A percentile compares a stretch with the other conserved stretches of the same genome.
These are phyloP conservation scores for Geophilus truncorum DNA, from an alignment of 2,888 invertebrate genomes.

Conservation along the genomic window DNA sequence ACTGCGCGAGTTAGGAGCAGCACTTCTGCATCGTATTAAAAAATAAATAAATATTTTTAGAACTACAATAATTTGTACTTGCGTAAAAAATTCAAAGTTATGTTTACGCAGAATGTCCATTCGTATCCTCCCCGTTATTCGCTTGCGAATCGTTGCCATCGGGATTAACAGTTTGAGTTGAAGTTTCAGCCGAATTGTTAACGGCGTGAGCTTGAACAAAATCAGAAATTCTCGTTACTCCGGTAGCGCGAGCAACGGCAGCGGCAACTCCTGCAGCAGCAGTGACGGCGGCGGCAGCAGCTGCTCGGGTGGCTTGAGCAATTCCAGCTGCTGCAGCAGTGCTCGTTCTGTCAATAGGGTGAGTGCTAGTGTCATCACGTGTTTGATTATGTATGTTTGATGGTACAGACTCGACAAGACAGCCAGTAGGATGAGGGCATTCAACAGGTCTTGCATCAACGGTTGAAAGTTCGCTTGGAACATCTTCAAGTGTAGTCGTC, in stretches of 20 bases:
- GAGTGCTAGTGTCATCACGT: neutral
- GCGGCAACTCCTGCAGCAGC: slow-evolving; percentile 37
- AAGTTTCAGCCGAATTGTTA: neutral
- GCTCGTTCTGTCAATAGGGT: neutral
- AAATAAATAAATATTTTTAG: too few relatives aligned
- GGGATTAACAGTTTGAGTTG: neutral
- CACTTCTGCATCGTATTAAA: too few relatives aligned
- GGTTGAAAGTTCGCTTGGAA: neutral
- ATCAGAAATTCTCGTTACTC: neutral
- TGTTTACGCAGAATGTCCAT: neutral
- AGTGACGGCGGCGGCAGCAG: slow-evolving; percentile 47
- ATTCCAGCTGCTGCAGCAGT: slow-evolving; percentile 32
- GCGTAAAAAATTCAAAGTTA: too few relatives aligned
- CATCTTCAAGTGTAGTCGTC: neutral
- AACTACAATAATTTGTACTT: too few relatives aligned
- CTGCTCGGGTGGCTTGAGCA: slow-evolving; percentile 47
- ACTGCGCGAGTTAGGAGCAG: neutral
- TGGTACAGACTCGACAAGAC: neutral
- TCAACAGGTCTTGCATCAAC: neutral
- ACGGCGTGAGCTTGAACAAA: neutral
- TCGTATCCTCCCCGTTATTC: neutral
- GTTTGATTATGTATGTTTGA: neutral
- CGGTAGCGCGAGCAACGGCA: neutral
- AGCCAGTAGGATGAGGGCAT: neutral
- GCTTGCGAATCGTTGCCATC: neutral